Evolutionary conservation across 2,888 invertebrate species (phyloP), one percentile per base, ranked within the genome.

Genomic region (Neuroscelio doddi): DNA sequence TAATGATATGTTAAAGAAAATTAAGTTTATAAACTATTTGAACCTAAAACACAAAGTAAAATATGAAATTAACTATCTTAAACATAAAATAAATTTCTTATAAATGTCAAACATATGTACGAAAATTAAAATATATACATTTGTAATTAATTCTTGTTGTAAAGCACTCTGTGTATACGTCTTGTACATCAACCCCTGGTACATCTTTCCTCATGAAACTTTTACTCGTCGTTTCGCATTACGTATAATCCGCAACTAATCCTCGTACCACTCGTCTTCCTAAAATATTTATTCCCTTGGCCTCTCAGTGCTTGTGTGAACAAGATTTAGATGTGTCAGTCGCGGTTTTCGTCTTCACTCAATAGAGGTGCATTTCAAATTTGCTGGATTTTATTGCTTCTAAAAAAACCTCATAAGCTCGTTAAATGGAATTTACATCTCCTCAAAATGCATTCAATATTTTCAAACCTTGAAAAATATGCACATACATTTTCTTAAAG

Each of bases 191-290:
- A 65, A 53, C 56, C 64, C 59, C 51, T 56, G 52, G 64, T 59
- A 56, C 56, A 64, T 65, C 59, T 61, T 57, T 64, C 55, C 59
- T 58, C 64, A 56, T 68, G 68, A 68, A 68, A 70, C 59, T 70
- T 68, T 70, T 67, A 71, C 70, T 64, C 66, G 57, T 57, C 68
- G 64, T 70, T 69, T 67, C 66, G 56, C 62, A 66, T 70, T 67
- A 67, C 62, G 49, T 64, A 52, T 66, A 68, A 64, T 70, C 71
- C 57, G 49, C 53, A 57, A 62, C 53, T 67, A 70, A 67, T 70
- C 65, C 66, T 51, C 51, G 44, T 50, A 49, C 56, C 57, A 50
- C 62, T 56, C 55, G 53, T 56, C 63, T 59, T 63, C 45, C 56
- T 55, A 52, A 61, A 61, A 65, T 65, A 65, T 65, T 65, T 65